Evolutionary conservation across 1,140 invertebrate species (phyloP).

Genomic region (Ridgeia piscesae): DNA sequence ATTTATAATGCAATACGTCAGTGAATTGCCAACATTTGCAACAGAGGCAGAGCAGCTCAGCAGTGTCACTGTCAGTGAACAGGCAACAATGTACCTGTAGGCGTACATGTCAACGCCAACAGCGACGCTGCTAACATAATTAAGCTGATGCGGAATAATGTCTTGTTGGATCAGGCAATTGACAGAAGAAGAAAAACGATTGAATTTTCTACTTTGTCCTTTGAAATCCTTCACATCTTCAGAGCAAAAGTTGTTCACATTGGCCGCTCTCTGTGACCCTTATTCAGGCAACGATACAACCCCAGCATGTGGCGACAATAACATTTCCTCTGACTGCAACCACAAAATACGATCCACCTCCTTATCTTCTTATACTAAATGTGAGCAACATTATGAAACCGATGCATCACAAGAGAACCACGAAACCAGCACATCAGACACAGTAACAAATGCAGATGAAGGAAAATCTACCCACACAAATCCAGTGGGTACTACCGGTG

Average conservation of each 20-base stretch:
- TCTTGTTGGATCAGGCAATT: not conserved
- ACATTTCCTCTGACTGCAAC: not conserved
- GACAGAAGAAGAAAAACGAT: not conserved
- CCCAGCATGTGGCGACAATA: not conserved
- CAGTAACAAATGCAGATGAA: not conserved
- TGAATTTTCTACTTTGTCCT: not conserved
- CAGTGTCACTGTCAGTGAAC: too few relatives aligned
- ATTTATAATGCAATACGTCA: too few relatives aligned
- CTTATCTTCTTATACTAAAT: not conserved
- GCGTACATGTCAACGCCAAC: too few relatives aligned
- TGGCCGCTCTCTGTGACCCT: not conserved
- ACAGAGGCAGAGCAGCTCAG: too few relatives aligned
- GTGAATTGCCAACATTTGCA: too few relatives aligned
- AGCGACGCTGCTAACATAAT: too few relatives aligned
- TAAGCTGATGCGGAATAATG: not conserved
- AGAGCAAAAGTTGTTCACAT: not conserved
- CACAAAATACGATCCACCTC: not conserved
- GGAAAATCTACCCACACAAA: not conserved
- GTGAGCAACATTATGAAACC: not conserved
- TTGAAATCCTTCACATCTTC: not conserved
- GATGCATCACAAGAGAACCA: not conserved
- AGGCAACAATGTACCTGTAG: too few relatives aligned
- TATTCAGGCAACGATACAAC: not conserved
- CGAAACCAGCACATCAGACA: not conserved
- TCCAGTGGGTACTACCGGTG: not conserved